Conservation (phyloP, 2,888 invertebrate genomes). For the Hedya salicella region DNA sequence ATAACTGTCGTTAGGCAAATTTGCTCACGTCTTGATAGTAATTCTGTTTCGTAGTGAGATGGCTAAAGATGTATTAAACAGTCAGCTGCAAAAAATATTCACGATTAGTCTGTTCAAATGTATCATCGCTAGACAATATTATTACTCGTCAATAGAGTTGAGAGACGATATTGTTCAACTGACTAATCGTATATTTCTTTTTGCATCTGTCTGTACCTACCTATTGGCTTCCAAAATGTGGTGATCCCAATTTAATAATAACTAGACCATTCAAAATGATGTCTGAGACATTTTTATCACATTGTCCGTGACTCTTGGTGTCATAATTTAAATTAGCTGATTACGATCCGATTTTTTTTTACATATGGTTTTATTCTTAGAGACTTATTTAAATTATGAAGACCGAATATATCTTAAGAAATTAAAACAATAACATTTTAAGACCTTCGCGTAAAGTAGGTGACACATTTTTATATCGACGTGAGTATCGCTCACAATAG, state of each 20-base stretch:
- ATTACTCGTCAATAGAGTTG: too few species aligned
- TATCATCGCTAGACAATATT: too few species aligned
- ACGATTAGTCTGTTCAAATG: too few species aligned
- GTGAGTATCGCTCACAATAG: slow-evolving; percentile 34
- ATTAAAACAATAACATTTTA: slow-evolving; percentile 63
- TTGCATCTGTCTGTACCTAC: too few species aligned
- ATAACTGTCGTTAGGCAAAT: slow-evolving; percentile 38
- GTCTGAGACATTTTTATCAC: slow-evolving; percentile 59
- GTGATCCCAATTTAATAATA: slow-evolving; percentile 29
- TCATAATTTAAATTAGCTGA: slow-evolving; percentile 65
- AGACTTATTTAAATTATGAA: slow-evolving; percentile 21
- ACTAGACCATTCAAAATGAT: slow-evolving; percentile 45
- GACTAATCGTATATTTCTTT: too few species aligned
- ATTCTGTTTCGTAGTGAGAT: slow-evolving; percentile 8
- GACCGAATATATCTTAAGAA: slow-evolving; percentile 61
- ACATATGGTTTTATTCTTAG: slow-evolving; percentile 21
- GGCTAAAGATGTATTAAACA: slow-evolving; percentile 5
- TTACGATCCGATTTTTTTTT: slow-evolving; percentile 46
- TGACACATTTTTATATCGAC: slow-evolving; percentile 63
- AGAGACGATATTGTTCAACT: too few species aligned
- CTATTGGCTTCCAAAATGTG: background rate
- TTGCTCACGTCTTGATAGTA: slow-evolving; percentile 34
- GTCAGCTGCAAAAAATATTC: too few species aligned
- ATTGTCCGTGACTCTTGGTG: slow-evolving; percentile 72
- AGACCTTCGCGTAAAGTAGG: slow-evolving; percentile 81